Percentiles rank a stretch among this genome's conserved stretches.
phyloP scores from a whole-genome alignment of 1,140 invertebrate genomes.

The Drosophila bipectinata region DNA sequence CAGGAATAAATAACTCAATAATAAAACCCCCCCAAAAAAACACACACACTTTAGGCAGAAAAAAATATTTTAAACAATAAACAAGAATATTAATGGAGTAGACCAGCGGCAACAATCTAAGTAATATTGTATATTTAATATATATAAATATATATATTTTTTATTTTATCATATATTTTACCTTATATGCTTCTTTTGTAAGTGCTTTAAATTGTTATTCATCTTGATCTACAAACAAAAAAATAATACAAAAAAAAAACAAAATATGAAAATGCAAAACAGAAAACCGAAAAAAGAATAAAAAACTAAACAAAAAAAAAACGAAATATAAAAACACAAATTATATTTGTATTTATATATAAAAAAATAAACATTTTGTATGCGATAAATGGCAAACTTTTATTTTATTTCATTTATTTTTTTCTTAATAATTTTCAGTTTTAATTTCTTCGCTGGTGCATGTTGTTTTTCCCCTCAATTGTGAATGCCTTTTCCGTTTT shows the following conservation, averaged over 20 bases:
- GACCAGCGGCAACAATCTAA: conserved; percentile 24
- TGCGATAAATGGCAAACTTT: conserved; percentile 35
- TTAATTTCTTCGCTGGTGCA: background rate
- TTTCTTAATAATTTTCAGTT: conserved; percentile 5
- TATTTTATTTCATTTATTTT: conserved; percentile 28
- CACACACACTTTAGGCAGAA: background rate
- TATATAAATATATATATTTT: conserved; percentile 44
- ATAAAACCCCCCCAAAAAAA: background rate
- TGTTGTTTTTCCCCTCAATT: background rate
- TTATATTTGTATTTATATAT: conserved; percentile 76
- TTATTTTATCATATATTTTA: conserved; percentile 48
- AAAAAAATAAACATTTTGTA: conserved; percentile 71
- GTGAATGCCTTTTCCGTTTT: background rate
- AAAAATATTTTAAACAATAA: conserved; percentile 1
- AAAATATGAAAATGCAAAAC: conserved; percentile 20
- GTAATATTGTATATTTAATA: conserved; percentile 25
- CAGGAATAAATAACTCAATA: conserved; percentile 23
- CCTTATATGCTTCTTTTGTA: conserved; percentile 64
- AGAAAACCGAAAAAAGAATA: conserved; percentile 25
- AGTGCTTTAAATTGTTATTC: conserved; percentile 77
- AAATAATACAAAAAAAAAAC: conserved; percentile 31
- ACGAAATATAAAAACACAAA: conserved; percentile 53
- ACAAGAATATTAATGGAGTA: background rate
- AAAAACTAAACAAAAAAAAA: conserved; percentile 23
- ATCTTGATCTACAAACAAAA: conserved; percentile 56